Conservation (phyloP, 2,113 vertebrate species). For the Lophura nycthemera region DNA sequence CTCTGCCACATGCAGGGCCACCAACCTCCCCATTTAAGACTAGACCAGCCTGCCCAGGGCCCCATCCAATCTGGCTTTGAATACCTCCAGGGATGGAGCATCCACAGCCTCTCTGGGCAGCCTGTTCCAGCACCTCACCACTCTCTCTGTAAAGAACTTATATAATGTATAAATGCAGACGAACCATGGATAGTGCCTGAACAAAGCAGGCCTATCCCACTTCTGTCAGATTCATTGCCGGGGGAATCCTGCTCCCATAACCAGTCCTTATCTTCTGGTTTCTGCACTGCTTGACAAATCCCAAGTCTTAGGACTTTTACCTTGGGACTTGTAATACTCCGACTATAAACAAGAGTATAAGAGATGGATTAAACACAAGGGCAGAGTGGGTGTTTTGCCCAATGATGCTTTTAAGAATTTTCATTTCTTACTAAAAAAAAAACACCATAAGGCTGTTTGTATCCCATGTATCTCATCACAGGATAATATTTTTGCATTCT, state of each 20-base stretch:
- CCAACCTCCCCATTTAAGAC: too few species aligned
- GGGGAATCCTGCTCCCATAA: neutral
- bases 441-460: neutral
- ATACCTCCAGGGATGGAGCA: too few species aligned
- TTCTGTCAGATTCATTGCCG: neutral
- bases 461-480: neutral
- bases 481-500: conserved; percentile 34
- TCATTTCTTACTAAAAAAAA: neutral
- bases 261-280: neutral
- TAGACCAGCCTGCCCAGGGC: too few species aligned
- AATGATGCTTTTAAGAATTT: neutral
- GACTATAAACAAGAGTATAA: neutral
- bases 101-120: too few species aligned
- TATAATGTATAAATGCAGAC: neutral
- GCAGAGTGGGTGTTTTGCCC: neutral
- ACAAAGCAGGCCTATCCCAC: neutral
- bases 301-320: neutral
- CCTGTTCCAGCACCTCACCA: too few species aligned
- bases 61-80: too few species aligned
- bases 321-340: neutral
- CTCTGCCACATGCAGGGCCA: too few species aligned
- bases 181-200: neutral
- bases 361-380: neutral
- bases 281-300: neutral
- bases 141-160: too few species aligned